A percentile compares a stretch with the other conserved stretches of the same genome.
Evolutionary conservation across 2,888 invertebrate genomes (phyloP).

Genomic region (Leptinotarsa haldemani): DNA sequence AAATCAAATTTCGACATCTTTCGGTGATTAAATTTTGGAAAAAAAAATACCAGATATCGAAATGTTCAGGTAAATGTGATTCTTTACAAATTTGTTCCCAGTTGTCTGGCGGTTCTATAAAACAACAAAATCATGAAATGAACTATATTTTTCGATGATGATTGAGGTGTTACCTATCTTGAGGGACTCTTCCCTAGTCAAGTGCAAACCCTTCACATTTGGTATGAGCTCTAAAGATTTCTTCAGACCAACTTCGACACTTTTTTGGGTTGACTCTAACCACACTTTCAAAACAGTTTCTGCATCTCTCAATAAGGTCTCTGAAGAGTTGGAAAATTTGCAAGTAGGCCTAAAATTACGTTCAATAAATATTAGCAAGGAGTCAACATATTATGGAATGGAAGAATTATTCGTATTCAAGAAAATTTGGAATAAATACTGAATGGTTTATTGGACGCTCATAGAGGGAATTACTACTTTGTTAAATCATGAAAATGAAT

Average conservation of each 20-base stretch:
- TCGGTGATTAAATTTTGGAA: conserved; percentile 81
- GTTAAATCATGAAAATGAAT: no score
- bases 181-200: conserved; percentile 77
- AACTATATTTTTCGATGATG: background rate
- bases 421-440: no score
- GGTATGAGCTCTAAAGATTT: conserved; percentile 74
- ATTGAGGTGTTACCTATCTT: conserved; percentile 68
- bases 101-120: conserved; percentile 71
- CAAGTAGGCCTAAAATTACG: conserved; percentile 35
- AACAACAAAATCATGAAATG: conserved; percentile 15
- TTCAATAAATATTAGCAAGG: no score
- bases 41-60: conserved; percentile 78
- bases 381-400: no score
- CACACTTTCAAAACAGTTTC: conserved; percentile 70
- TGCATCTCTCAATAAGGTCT: conserved; percentile 56
- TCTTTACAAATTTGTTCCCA: conserved; percentile 75
- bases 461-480: no score
- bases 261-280: conserved; percentile 72
- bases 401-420: no score
- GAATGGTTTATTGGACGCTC: no score
- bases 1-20: conserved; percentile 74
- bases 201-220: conserved; percentile 77
- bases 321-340: conserved; percentile 35
- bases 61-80: conserved; percentile 69
- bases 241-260: conserved; percentile 70